Percentiles rank a stretch among this genome's conserved stretches.
phyloP scores from a whole-genome alignment of 2,888 invertebrate genomes.

The Rhagophthalmus giganteus region DNA sequence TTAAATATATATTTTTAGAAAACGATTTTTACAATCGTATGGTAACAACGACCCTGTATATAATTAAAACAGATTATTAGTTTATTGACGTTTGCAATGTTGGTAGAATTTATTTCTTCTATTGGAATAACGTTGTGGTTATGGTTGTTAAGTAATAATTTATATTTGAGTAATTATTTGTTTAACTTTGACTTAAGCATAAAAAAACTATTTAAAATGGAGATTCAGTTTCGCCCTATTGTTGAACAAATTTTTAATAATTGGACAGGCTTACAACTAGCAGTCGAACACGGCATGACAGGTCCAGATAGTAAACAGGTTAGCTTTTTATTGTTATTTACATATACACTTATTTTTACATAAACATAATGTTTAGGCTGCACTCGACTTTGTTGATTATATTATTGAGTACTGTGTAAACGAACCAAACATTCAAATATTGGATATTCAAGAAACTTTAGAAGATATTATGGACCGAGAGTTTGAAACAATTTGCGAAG shows the following conservation, averaged over 20 bases:
- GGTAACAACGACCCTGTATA: too few relatives aligned
- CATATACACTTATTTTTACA: neutral
- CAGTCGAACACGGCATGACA: conserved; percentile 75
- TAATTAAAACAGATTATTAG: too few relatives aligned
- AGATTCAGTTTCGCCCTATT: conserved; percentile 61
- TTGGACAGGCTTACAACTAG: conserved; percentile 72
- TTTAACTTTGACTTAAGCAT: neutral
- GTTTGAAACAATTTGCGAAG: conserved; percentile 73
- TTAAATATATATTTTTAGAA: too few relatives aligned
- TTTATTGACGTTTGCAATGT: too few relatives aligned
- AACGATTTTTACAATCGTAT: too few relatives aligned
- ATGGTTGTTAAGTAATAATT: too few relatives aligned
- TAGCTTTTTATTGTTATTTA: conserved; percentile 25
- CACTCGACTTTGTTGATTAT: conserved; percentile 66
- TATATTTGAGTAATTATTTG: too few relatives aligned
- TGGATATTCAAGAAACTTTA: conserved; percentile 65
- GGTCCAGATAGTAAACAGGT: conserved; percentile 71
- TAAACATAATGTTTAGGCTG: conserved; percentile 56
- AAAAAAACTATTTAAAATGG: conserved; percentile 31
- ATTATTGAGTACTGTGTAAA: conserved; percentile 64
- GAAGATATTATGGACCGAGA: conserved; percentile 75
- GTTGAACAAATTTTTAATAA: conserved; percentile 71
- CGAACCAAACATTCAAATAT: conserved; percentile 60
- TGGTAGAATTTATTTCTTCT: too few relatives aligned
- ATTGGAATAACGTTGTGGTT: too few relatives aligned